Percentiles rank a stretch among this genome's conserved stretches.
Conservation (phyloP, 92 coral and sea anemone genomes). For the Epizoanthus illoricatus region DNA sequence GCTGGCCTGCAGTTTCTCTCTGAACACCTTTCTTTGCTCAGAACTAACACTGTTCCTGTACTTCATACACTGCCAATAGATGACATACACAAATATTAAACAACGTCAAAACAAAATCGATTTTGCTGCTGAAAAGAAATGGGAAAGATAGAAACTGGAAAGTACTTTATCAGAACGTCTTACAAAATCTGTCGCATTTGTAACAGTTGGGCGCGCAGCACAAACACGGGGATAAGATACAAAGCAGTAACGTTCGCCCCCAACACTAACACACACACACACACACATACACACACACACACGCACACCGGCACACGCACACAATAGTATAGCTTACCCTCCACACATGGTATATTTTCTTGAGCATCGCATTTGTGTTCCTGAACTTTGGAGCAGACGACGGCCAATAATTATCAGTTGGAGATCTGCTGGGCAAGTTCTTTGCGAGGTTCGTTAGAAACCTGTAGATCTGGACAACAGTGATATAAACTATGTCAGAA, state of each 20-base stretch:
- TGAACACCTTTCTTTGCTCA: slow-evolving; percentile 53
- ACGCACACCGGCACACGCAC: neutral
- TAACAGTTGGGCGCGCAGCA: too few relatives aligned
- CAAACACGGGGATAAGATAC: too few relatives aligned
- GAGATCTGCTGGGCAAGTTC: slow-evolving; percentile 85
- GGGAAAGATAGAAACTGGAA: too few relatives aligned
- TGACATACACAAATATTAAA: neutral
- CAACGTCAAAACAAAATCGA: neutral
- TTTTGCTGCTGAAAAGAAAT: neutral
- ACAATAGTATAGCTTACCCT: slow-evolving; percentile 61
- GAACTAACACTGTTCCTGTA: slow-evolving; percentile 65
- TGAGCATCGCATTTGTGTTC: slow-evolving; percentile 69
- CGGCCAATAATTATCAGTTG: slow-evolving; percentile 87
- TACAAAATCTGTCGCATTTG: too few relatives aligned
- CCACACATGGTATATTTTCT: slow-evolving; percentile 78
- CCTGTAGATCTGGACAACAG: slow-evolving; percentile 60
- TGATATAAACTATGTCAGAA: neutral
- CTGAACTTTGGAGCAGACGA: slow-evolving; percentile 73
- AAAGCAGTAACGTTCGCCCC: too few relatives aligned
- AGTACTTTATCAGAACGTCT: too few relatives aligned
- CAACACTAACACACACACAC: neutral
- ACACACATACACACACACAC: neutral
- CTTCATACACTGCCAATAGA: slow-evolving; percentile 70
- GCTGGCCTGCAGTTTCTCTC: slow-evolving; percentile 91
- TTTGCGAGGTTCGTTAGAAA: slow-evolving; percentile 62